These are phyloP conservation scores for Lipophrys pholis DNA, from an alignment of 2,113 vertebrate genomes.

Conservation along the genomic window DNA sequence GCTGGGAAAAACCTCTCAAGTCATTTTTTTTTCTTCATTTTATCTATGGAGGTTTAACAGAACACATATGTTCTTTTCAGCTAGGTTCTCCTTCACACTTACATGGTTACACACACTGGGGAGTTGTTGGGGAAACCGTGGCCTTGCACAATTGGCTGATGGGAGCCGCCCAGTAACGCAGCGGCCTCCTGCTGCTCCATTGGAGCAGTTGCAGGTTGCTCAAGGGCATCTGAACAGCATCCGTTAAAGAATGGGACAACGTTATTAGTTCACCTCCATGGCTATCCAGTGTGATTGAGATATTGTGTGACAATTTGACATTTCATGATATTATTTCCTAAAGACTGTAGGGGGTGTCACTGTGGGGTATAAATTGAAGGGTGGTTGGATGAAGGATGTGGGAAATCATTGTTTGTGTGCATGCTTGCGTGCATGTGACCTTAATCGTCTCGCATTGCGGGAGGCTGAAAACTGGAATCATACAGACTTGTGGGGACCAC, in stretches of 20 bases:
- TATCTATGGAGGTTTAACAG: slow-evolving; percentile 14
- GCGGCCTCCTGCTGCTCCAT: slow-evolving; percentile 4
- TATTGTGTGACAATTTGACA: slow-evolving; percentile 45
- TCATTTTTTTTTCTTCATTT: slow-evolving; percentile 18
- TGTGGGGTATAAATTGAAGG: slow-evolving; percentile 39
- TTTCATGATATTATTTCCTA: slow-evolving; percentile 30
- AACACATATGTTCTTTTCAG: slow-evolving; percentile 31
- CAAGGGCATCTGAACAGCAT: slow-evolving; percentile 46
- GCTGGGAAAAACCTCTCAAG: slow-evolving; percentile 8
- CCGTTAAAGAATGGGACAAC: slow-evolving; percentile 20
- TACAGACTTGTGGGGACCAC: too few species aligned
- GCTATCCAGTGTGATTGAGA: slow-evolving; percentile 45
- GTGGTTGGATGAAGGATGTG: slow-evolving; percentile 42
- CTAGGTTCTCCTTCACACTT: slow-evolving; percentile 34
- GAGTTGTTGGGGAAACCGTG: background rate
- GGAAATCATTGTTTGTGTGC: slow-evolving; percentile 10
- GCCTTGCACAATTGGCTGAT: background rate
- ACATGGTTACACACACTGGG: slow-evolving; percentile 9
- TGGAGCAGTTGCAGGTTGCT: slow-evolving; percentile 48
- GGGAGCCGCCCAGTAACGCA: slow-evolving; percentile 22
- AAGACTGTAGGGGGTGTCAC: slow-evolving; percentile 34
- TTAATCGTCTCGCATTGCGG: too few species aligned
- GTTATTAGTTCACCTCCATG: slow-evolving; percentile 19
- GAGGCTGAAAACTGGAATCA: too few species aligned
- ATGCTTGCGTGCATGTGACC: too few species aligned